Conservation (phyloP, 2,888 invertebrate genomes). For the Latheticus oryzae region DNA sequence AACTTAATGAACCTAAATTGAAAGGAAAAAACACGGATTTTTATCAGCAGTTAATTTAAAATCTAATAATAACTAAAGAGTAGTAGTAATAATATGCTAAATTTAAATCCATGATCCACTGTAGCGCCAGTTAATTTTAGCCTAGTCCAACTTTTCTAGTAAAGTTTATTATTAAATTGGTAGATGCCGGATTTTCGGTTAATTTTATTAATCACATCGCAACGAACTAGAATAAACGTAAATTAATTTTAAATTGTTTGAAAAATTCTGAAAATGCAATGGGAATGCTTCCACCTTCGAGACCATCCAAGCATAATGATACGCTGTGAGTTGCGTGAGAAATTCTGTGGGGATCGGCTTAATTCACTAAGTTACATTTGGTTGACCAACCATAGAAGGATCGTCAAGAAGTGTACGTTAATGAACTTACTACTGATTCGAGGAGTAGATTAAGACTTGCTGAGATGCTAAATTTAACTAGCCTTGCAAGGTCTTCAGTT, state of each 20-base stretch:
- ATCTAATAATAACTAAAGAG: constrained; percentile 24
- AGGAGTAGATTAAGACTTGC: constrained; percentile 46
- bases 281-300: constrained; percentile 28
- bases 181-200: background rate
- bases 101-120: constrained; percentile 13
- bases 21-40: constrained; percentile 3
- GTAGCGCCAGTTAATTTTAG: constrained; percentile 20
- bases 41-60: constrained; percentile 20
- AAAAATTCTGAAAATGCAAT: constrained; percentile 19
- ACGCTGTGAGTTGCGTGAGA: constrained; percentile 47
- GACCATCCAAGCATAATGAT: constrained; percentile 39
- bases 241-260: too few relatives aligned
- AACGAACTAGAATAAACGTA: too few relatives aligned
- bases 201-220: too few relatives aligned
- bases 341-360: constrained; percentile 40
- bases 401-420: constrained; percentile 48
- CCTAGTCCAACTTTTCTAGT: constrained; percentile 8
- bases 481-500: constrained; percentile 14
- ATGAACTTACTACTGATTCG: constrained; percentile 48
- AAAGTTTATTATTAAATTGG: constrained; percentile 16
- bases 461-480: constrained; percentile 4
- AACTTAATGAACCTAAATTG: too few relatives aligned
- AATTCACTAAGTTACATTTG: constrained; percentile 46
- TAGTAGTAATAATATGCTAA: constrained; percentile 24
- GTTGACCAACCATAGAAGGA: constrained; percentile 46